Evolutionary conservation across 2,888 invertebrate species (phyloP).

Genomic region (Cyrtodaria siliqua): DNA sequence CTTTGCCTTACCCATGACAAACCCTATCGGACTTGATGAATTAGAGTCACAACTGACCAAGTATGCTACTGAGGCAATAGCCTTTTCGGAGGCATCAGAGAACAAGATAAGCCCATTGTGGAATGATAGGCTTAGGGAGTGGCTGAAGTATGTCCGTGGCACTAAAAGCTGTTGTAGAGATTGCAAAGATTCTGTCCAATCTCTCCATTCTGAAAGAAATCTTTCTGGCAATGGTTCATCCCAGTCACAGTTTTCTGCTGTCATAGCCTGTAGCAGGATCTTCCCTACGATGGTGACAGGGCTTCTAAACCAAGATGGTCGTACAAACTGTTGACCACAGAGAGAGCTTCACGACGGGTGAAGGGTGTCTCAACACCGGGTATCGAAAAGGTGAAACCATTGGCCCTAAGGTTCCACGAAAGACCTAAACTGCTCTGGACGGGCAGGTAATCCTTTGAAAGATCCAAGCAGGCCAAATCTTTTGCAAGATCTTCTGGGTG

Average conservation of each 20-base stretch:
- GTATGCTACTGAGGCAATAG: slow-evolving; percentile 50
- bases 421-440: slow-evolving; percentile 45
- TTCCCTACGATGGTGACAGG: slow-evolving; percentile 47
- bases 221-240: slow-evolving; percentile 55
- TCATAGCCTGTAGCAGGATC: slow-evolving; percentile 52
- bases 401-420: slow-evolving; percentile 22
- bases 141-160: no score
- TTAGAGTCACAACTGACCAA: slow-evolving; percentile 12
- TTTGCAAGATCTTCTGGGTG: slow-evolving; percentile 40
- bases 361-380: slow-evolving; percentile 22
- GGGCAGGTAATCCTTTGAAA: slow-evolving; percentile 21
- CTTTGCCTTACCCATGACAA: slow-evolving; percentile 53
- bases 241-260: slow-evolving; percentile 43
- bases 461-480: slow-evolving; percentile 28
- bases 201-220: neutral
- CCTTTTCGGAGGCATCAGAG: slow-evolving; percentile 55
- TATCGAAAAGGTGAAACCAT: slow-evolving; percentile 14
- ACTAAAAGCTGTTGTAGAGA: no score
- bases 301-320: slow-evolving; percentile 48
- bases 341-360: slow-evolving; percentile 39
- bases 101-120: slow-evolving; percentile 39
- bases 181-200: slow-evolving; percentile 28
- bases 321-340: slow-evolving; percentile 40
- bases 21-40: slow-evolving; percentile 16
- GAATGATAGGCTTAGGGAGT: no score